Evolutionary conservation across 2,113 vertebrate species (phyloP).

Genomic region (Salminus brasiliensis): DNA sequence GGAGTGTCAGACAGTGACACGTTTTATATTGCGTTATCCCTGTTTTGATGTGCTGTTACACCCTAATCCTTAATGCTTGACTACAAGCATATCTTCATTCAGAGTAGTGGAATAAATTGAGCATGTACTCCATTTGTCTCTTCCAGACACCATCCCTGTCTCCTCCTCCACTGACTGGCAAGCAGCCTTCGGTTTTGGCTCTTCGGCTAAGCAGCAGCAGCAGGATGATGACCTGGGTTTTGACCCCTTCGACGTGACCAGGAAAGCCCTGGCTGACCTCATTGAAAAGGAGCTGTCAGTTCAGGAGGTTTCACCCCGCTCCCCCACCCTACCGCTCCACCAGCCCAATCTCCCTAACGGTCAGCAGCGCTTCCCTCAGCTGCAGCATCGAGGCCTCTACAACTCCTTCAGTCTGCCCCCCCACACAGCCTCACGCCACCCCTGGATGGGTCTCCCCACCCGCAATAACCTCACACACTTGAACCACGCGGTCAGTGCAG

Average conservation of each 20-base stretch:
- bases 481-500: slow-evolving; percentile 90
- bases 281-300: slow-evolving; percentile 99
- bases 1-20: too few species aligned
- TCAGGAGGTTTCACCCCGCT: slow-evolving; percentile 82
- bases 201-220: slow-evolving; percentile 86
- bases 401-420: slow-evolving; percentile 95
- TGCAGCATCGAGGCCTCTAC: slow-evolving; percentile 96
- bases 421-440: slow-evolving; percentile 86
- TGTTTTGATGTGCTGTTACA: neutral
- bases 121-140: neutral
- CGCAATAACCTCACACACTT: slow-evolving; percentile 95
- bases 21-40: too few species aligned
- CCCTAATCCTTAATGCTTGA: neutral
- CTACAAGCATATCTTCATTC: neutral
- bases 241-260: slow-evolving; percentile 98
- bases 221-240: slow-evolving; percentile 99
- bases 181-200: slow-evolving; percentile 98
- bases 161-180: slow-evolving; percentile 99
- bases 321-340: slow-evolving; percentile 57
- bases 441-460: slow-evolving; percentile 90
- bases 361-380: slow-evolving; percentile 87
- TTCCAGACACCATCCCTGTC: slow-evolving; percentile 96
- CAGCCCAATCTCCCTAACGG: slow-evolving; percentile 82
- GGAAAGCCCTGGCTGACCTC: slow-evolving; percentile 98
- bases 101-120: neutral